Conservation (phyloP, 2,888 invertebrate species). For the Saturnia japonica region DNA sequence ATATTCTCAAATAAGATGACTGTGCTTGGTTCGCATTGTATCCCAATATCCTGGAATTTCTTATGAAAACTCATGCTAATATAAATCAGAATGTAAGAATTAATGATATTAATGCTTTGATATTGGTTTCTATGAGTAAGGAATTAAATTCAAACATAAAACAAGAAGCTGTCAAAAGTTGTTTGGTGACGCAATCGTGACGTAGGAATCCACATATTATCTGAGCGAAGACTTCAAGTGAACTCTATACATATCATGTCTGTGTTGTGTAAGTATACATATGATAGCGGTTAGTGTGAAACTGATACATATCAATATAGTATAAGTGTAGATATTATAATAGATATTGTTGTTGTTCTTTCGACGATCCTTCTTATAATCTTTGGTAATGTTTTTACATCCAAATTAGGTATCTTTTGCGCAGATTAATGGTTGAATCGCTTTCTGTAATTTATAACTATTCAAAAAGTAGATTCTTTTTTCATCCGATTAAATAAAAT, state of each 20-base stretch:
- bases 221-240: not conserved
- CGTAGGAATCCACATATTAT: not conserved
- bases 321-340: conserved; percentile 56
- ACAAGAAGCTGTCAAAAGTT: not conserved
- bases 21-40: not conserved
- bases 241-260: conserved; percentile 9
- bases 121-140: not conserved
- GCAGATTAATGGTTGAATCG: not conserved
- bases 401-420: not conserved
- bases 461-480: not conserved
- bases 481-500: not conserved
- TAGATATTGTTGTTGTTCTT: conserved; percentile 76
- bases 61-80: not conserved
- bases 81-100: not conserved
- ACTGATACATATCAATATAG: conserved; percentile 48
- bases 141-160: not conserved
- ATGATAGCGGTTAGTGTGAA: conserved; percentile 30
- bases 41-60: not conserved
- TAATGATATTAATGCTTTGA: not conserved
- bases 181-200: not conserved
- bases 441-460: not conserved
- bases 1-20: not conserved
- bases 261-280: conserved; percentile 11
- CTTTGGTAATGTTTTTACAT: not conserved
- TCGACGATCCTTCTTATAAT: conserved; percentile 52